Conservation (phyloP, 2,113 vertebrate genomes). For the Trematomus loennbergii region DNA sequence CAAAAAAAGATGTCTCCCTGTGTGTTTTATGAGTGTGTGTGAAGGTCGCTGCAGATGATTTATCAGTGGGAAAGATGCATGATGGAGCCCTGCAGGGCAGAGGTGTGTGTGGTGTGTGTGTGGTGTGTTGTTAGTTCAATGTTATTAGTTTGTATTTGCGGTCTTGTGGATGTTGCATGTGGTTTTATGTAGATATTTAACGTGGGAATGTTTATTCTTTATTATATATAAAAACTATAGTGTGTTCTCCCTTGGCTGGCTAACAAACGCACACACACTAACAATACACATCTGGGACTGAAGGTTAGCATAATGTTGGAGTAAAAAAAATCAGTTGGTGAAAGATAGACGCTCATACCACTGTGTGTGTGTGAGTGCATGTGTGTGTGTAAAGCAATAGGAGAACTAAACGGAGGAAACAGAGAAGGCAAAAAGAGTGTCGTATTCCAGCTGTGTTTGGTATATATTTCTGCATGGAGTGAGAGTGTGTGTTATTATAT, state of each 20-base stretch:
- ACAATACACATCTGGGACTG: constrained; percentile 5
- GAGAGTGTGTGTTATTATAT: constrained; percentile 56
- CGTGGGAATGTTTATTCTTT: neutral
- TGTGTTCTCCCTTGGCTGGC: neutral
- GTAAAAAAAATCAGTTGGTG: constrained; percentile 40
- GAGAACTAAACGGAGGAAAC: constrained; percentile 32
- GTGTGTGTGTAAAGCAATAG: constrained; percentile 26
- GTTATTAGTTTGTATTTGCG: neutral
- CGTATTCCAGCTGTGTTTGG: constrained; percentile 52
- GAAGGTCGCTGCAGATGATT: constrained; percentile 50
- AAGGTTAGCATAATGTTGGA: constrained; percentile 12
- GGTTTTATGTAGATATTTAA: constrained; percentile 10
- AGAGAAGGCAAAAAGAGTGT: constrained; percentile 42
- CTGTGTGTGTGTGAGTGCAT: constrained; percentile 12
- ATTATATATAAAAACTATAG: neutral
- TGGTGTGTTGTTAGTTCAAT: neutral
- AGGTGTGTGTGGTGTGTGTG: neutral
- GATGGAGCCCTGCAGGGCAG: constrained; percentile 21
- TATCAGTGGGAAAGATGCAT: constrained; percentile 44
- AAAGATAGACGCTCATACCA: constrained; percentile 23
- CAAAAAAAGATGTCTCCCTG: constrained; percentile 40
- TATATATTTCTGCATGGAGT: constrained; percentile 48
- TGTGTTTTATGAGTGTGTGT: constrained; percentile 36
- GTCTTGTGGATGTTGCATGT: neutral
- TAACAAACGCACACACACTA: neutral